Evolutionary conservation across 2,797 vertebrate genomes (phyloP), one percentile per base, ranked within the genome.

Genomic region (Eulemur albifrons): DNA sequence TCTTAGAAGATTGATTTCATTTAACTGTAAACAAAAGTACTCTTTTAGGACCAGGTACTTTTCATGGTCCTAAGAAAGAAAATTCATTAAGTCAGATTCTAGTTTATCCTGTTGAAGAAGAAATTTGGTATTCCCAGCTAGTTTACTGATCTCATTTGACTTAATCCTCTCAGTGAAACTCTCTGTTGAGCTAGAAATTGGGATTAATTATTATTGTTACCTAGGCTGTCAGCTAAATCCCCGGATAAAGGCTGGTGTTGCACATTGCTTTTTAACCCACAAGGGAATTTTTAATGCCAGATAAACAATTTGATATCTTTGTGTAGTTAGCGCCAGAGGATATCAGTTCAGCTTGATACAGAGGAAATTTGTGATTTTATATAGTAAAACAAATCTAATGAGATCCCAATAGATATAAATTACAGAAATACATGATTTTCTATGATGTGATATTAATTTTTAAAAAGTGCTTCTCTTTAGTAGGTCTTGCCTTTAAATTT

Each of bases 21-120:
- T 8, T 79, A 52, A 30, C 13, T 70, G 1, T 50, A 57, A 90
- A 72, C 12, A 95, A 67, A 85, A 92, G 45, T 15, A 50, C 48
- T 50, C 15, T 50, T 5, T 50, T 50, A 50, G 48, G 48, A 50
- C 48, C 21, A 57, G 76, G 2, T 65, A 63, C 69, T 81, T 79
- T 52, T 87, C 30, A 21, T 70, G 43, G 45, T 85, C 50, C 73
- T 90, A 65, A 83, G 50, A 86, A 92, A 92, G 40, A 73, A 87
- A 82, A 63, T 67, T 50, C 14, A 70, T 88, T 86, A 76, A 79
- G 7, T 86, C 35, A 91, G 52, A 70, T 76, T 92, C n/a, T 96
- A 45, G 17, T 79, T 95, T 92, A 52, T 82, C 35, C 57, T 96
- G 4, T 81, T 95, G 57, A 88, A 94, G 73, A 88, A 90, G 57